A percentile compares a stretch with the other conserved stretches of the same genome.
These are phyloP conservation scores for Drosophila mettleri DNA, from an alignment of 2,888 invertebrate genomes.

Conservation along the genomic window DNA sequence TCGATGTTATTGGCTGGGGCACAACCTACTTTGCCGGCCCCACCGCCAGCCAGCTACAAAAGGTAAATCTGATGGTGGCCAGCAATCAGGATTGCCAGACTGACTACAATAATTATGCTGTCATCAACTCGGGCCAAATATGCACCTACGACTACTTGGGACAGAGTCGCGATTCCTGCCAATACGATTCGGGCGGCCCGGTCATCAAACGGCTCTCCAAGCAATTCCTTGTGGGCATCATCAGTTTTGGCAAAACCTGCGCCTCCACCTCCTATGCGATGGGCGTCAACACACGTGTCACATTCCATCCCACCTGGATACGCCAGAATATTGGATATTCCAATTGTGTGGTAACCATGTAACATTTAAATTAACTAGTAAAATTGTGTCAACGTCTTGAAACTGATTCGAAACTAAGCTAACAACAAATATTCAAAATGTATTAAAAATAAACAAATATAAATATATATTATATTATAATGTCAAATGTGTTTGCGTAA, in stretches of 20 bases:
- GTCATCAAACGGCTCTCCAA: conserved; percentile 83
- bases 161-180: conserved; percentile 85
- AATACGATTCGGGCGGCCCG: conserved; percentile 86
- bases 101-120: conserved; percentile 38
- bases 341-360: conserved; percentile 58
- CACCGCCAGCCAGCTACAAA: conserved; percentile 84
- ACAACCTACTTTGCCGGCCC: conserved; percentile 85
- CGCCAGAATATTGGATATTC: conserved; percentile 47
- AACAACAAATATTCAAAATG: neutral
- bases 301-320: conserved; percentile 87
- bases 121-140: conserved; percentile 59
- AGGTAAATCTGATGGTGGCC: conserved; percentile 84
- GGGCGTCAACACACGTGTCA: conserved; percentile 86
- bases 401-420: neutral
- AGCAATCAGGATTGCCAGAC: conserved; percentile 57
- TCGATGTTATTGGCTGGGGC: conserved; percentile 86
- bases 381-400: neutral
- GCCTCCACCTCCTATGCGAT: conserved; percentile 82
- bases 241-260: conserved; percentile 86
- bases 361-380: neutral
- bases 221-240: conserved; percentile 85
- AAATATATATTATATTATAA: too few relatives aligned
- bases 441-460: neutral
- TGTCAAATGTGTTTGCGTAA: neutral
- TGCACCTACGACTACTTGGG: conserved; percentile 76